These are phyloP conservation scores for Sebastes cheni DNA, from an alignment of 2,797 vertebrate genomes.

Conservation along the genomic window DNA sequence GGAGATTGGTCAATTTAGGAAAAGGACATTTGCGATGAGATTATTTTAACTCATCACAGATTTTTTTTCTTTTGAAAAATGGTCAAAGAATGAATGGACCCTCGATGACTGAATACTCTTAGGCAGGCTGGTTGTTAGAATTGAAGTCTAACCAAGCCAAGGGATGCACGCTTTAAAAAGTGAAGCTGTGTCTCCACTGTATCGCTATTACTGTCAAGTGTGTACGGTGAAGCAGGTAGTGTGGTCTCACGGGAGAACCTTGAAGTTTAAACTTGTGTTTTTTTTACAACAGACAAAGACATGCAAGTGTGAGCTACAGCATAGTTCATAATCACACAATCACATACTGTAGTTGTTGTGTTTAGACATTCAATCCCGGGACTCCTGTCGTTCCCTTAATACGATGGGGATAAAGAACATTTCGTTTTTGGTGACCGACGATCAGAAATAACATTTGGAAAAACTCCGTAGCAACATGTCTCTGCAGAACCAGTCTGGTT, in stretches of 20 bases:
- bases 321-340: neutral
- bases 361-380: neutral
- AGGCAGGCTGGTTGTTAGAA: neutral
- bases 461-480: neutral
- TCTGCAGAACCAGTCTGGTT: neutral
- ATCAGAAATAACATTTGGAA: constrained; percentile 4
- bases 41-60: neutral
- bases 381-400: neutral
- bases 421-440: neutral
- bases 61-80: neutral
- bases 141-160: neutral
- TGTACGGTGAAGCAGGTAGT: neutral
- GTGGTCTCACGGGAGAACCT: constrained; percentile 11
- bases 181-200: neutral
- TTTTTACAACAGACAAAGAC: neutral
- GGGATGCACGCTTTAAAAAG: neutral
- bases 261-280: neutral
- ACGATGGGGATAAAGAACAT: neutral
- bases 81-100: neutral
- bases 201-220: neutral
- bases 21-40: neutral
- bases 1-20: neutral
- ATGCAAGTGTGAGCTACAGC: neutral
- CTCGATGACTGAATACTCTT: neutral
- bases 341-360: neutral